Percentiles rank a stretch among this genome's conserved stretches.
These are phyloP conservation scores for Podarcis raffonei DNA, from an alignment of 2,113 vertebrate species.

Conservation along the genomic window DNA sequence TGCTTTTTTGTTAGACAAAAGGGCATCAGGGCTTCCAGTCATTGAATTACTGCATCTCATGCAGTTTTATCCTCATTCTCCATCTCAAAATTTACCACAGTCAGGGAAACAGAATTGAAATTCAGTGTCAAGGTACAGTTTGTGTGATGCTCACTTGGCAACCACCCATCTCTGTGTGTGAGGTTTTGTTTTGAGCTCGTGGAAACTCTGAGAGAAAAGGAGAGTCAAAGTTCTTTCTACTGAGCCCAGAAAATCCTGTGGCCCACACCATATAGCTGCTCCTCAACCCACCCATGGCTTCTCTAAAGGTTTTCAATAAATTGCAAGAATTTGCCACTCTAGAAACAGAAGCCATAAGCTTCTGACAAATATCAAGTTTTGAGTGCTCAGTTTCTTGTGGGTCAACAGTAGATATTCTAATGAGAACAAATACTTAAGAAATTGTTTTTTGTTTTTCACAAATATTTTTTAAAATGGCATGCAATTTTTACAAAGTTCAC, in stretches of 20 bases:
- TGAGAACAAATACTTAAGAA: no score
- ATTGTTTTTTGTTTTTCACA: no score
- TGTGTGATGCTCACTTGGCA: not conserved
- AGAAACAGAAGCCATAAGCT: not conserved
- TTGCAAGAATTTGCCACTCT: not conserved
- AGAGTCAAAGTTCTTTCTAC: not conserved
- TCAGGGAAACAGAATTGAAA: not conserved
- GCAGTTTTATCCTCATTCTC: no score
- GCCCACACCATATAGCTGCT: no score
- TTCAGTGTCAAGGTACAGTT: not conserved
- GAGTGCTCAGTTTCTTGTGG: not conserved
- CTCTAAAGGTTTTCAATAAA: not conserved
- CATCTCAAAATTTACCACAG: not conserved
- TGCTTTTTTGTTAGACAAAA: no score
- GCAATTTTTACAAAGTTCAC: not conserved
- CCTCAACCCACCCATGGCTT: not conserved
- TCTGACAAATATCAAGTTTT: not conserved
- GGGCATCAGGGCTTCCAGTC: no score
- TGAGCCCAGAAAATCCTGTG: not conserved
- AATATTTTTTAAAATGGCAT: not conserved
- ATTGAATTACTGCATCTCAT: no score
- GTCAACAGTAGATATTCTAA: not conserved
- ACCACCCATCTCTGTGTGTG: not conserved
- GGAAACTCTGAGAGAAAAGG: not conserved
- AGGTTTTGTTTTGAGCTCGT: not conserved